Percentiles rank a stretch among this genome's conserved stretches.
These are phyloP conservation scores for Oreochromis mossambicus DNA, from an alignment of 2,797 vertebrate species.

Conservation along the genomic window DNA sequence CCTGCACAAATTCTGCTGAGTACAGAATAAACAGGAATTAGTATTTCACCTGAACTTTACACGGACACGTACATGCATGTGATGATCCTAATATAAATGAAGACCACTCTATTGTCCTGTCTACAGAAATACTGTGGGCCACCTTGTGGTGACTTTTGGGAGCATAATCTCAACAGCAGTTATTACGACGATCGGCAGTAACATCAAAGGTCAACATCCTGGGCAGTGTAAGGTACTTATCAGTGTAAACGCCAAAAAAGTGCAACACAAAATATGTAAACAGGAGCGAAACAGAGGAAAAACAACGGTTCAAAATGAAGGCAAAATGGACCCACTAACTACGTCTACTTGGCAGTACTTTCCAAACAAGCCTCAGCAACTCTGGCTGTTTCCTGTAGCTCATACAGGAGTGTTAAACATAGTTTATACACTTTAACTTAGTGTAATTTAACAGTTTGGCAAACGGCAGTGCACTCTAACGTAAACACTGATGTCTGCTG, in stretches of 20 bases:
- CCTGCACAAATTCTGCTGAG: background rate
- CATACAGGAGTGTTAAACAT: background rate
- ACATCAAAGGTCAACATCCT: background rate
- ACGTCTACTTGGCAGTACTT: background rate
- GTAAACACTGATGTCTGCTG: background rate
- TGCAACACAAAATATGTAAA: constrained; percentile 42
- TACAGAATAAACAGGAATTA: background rate
- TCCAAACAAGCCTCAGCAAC: background rate
- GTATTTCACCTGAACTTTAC: background rate
- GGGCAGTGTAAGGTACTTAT: constrained; percentile 5
- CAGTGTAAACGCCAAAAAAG: constrained; percentile 30
- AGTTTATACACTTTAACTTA: fast-evolving
- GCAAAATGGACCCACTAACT: background rate
- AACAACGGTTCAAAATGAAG: background rate
- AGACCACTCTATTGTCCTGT: background rate
- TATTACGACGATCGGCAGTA: background rate
- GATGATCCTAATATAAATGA: background rate
- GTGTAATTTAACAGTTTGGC: background rate
- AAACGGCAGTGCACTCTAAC: background rate
- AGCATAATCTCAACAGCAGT: constrained; percentile 36
- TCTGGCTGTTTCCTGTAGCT: background rate
- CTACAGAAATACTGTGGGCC: background rate
- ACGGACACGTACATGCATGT: background rate
- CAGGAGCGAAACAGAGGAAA: background rate
- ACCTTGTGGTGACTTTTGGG: constrained; percentile 19